Evolutionary conservation across 2,113 vertebrate species (phyloP).

Genomic region (Paraplagusia blochii): DNA sequence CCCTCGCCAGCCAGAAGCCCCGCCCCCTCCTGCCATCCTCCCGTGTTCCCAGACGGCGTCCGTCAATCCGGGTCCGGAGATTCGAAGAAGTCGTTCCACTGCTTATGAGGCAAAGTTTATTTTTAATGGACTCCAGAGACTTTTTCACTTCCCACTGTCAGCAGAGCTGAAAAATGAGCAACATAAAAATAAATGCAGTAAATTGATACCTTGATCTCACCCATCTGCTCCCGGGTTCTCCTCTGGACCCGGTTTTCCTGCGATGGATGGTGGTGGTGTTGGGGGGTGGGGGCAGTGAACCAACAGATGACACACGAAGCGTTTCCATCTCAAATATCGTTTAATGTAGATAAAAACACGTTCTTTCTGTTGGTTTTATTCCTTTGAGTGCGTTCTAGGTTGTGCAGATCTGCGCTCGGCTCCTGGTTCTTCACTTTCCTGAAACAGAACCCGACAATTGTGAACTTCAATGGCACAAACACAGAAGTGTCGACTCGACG

Average conservation of each 20-base stretch:
- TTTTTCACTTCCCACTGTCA: slow-evolving; percentile 27
- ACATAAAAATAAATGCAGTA: slow-evolving; percentile 29
- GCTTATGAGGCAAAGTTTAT: slow-evolving; percentile 34
- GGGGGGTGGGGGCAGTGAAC: slow-evolving; percentile 5
- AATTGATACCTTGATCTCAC: slow-evolving; percentile 37
- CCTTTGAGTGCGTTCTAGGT: slow-evolving; percentile 32
- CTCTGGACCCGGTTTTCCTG: not conserved
- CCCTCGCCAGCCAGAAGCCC: slow-evolving; percentile 84
- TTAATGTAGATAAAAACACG: slow-evolving; percentile 24
- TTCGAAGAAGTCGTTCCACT: slow-evolving; percentile 81
- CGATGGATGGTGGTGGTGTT: no score
- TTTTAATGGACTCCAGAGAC: slow-evolving; percentile 35
- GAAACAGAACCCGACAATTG: slow-evolving; percentile 80
- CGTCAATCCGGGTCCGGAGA: slow-evolving; percentile 81
- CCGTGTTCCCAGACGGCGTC: slow-evolving; percentile 79
- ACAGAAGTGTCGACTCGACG: slow-evolving; percentile 76
- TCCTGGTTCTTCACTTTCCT: slow-evolving; percentile 56
- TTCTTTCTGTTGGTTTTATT: slow-evolving; percentile 18
- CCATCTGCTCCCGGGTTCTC: slow-evolving; percentile 19
- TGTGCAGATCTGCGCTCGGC: slow-evolving; percentile 73
- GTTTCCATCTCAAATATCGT: slow-evolving; percentile 26
- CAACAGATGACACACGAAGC: slow-evolving; percentile 16
- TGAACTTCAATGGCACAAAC: slow-evolving; percentile 80
- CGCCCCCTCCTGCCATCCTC: slow-evolving; percentile 63
- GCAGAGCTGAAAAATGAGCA: slow-evolving; percentile 31